phyloP scores from a whole-genome alignment of 2,888 invertebrate genomes.

The Apotomis betuletana region DNA sequence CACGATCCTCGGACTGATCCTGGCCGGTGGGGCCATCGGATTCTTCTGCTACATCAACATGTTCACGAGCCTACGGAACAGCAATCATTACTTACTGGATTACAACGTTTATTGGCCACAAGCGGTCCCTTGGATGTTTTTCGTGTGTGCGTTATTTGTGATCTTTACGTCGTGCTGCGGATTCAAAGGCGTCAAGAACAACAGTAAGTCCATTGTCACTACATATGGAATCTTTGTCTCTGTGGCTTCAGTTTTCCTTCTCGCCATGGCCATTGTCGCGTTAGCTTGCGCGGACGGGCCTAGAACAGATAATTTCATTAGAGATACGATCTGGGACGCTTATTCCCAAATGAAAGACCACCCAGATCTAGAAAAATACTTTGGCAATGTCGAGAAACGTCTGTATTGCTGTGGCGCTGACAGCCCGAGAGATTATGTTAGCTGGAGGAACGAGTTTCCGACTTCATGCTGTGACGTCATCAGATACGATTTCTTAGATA shows the following conservation, averaged over 20 bases:
- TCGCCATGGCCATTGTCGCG: constrained; percentile 62
- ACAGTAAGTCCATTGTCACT: constrained; percentile 58
- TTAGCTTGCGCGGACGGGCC: constrained; percentile 68
- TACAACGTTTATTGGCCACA: constrained; percentile 78
- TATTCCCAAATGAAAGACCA: constrained; percentile 66
- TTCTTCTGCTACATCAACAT: constrained; percentile 67
- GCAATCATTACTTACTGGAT: constrained; percentile 73
- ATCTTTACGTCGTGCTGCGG: constrained; percentile 67
- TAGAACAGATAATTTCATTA: constrained; percentile 67
- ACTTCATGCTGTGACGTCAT: constrained; percentile 74
- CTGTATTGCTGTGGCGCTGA: constrained; percentile 75
- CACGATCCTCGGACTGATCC: constrained; percentile 60
- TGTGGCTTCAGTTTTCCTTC: constrained; percentile 56
- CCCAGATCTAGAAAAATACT: constrained; percentile 56
- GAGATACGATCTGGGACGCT: constrained; percentile 74
- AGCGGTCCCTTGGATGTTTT: constrained; percentile 75
- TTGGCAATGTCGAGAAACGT: constrained; percentile 67
- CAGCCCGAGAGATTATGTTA: constrained; percentile 72
- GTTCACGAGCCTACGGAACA: constrained; percentile 65
- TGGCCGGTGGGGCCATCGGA: constrained; percentile 67
- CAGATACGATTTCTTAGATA: constrained; percentile 69
- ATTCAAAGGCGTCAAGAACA: constrained; percentile 64
- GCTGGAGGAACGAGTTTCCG: constrained; percentile 70
- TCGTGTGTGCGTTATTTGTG: constrained; percentile 65
- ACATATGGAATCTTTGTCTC: constrained; percentile 61